Conservation (phyloP, 2,888 invertebrate species). For the Adelphocoris suturalis region DNA sequence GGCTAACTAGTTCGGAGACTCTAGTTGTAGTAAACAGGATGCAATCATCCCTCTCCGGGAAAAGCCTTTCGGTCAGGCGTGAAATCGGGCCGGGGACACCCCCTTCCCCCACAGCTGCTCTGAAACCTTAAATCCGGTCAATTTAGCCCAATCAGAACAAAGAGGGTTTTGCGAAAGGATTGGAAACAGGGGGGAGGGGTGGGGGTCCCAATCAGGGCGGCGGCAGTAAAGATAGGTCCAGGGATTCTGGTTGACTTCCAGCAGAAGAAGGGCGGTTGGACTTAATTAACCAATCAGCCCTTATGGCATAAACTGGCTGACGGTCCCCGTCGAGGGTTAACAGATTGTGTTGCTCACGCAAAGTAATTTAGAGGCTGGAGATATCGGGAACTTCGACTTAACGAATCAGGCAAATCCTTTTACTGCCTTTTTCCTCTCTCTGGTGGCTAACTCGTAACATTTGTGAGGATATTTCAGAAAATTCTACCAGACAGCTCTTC, state of each 20-base stretch:
- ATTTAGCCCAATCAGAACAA: slow-evolving; percentile 39
- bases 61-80: slow-evolving; percentile 15
- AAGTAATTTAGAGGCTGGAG: slow-evolving; percentile 10
- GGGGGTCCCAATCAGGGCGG: neutral
- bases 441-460: neutral
- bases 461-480: neutral
- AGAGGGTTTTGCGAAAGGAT: slow-evolving; percentile 4
- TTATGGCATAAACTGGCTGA: slow-evolving; percentile 39
- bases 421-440: neutral
- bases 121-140: slow-evolving; percentile 39
- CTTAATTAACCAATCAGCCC: slow-evolving; percentile 35
- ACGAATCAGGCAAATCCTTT: slow-evolving; percentile 8
- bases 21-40: slow-evolving; percentile 26
- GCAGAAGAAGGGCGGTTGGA: slow-evolving; percentile 5
- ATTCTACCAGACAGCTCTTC: neutral
- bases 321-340: neutral
- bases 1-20: neutral
- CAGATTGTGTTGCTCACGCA: slow-evolving; percentile 30
- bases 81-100: slow-evolving; percentile 1
- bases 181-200: neutral
- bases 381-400: neutral
- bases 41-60: slow-evolving; percentile 34
- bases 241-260: slow-evolving; percentile 33
- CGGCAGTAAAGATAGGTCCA: slow-evolving; percentile 29
- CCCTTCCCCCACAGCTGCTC: neutral